Evolutionary conservation across 2,888 invertebrate genomes (phyloP).

Genomic region (Unio delphinus): DNA sequence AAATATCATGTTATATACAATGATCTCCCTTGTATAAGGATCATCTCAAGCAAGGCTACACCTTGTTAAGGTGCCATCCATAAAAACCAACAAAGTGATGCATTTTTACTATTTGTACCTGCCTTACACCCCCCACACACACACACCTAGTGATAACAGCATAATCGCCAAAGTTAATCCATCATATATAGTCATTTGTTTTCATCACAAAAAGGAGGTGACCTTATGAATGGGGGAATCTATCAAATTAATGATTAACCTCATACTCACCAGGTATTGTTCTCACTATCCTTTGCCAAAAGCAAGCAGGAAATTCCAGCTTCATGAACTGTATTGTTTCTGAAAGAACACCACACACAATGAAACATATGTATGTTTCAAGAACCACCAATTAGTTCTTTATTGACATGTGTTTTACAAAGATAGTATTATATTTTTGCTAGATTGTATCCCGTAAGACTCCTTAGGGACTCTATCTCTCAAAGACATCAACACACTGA

Average conservation of each 20-base stretch:
- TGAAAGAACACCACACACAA: slow-evolving; percentile 22
- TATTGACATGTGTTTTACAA: not conserved
- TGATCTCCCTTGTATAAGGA: no score
- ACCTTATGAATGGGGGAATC: not conserved
- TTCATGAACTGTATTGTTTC: slow-evolving; percentile 68
- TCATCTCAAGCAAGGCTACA: no score
- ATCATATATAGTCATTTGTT: not conserved
- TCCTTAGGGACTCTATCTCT: not conserved
- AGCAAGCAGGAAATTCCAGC: slow-evolving; percentile 69
- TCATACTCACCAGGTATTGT: slow-evolving; percentile 65
- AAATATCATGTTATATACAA: no score
- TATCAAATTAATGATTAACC: not conserved
- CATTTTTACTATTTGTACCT: not conserved
- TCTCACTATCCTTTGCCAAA: slow-evolving; percentile 68
- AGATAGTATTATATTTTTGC: not conserved
- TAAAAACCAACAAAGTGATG: not conserved
- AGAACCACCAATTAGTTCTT: not conserved
- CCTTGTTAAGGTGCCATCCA: no score
- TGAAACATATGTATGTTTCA: slow-evolving; percentile 3
- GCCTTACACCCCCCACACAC: not conserved
- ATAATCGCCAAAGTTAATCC: not conserved
- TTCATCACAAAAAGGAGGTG: not conserved
- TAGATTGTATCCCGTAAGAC: not conserved
- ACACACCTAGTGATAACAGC: not conserved
- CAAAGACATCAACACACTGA: no score